These are phyloP conservation scores for Ceratina calcarata DNA, from an alignment of 1,140 invertebrate genomes.

Conservation along the genomic window DNA sequence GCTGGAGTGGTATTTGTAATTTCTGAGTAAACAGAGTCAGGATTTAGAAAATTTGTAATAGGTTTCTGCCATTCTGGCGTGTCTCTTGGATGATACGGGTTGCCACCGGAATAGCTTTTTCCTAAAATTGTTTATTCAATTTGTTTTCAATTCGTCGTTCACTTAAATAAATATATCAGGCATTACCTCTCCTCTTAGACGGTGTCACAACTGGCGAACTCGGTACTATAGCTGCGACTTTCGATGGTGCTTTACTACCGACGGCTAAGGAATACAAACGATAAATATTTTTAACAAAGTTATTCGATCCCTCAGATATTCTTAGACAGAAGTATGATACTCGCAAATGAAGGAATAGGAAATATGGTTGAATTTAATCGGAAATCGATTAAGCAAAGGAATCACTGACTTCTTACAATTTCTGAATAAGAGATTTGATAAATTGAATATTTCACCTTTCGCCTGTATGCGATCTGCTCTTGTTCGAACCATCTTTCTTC, in stretches of 20 bases:
- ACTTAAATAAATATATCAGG: background rate
- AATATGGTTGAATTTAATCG: background rate
- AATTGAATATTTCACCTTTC: conserved; percentile 32
- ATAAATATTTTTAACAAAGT: conserved; percentile 7
- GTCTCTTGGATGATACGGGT: conserved; percentile 79
- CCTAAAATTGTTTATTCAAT: conserved; percentile 31
- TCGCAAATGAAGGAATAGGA: background rate
- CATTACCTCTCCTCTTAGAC: conserved; percentile 17
- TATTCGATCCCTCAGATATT: background rate
- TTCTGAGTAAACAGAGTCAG: background rate
- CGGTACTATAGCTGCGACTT: background rate
- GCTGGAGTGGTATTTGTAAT: too few species aligned
- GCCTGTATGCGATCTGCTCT: conserved; percentile 37
- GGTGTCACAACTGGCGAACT: background rate
- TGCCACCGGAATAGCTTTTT: conserved; percentile 72
- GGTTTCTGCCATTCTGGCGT: conserved; percentile 81
- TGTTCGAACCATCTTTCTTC: conserved; percentile 44
- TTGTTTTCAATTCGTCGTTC: background rate
- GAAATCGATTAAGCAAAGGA: background rate
- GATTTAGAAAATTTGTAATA: conserved; percentile 79
- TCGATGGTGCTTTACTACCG: conserved; percentile 34
- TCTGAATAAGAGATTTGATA: background rate
- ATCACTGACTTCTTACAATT: background rate
- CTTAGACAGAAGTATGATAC: background rate
- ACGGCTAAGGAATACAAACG: conserved; percentile 31